Percentiles rank a stretch among this genome's conserved stretches.
These are phyloP conservation scores for Calliopum simillimum DNA, from an alignment of 2,888 invertebrate species.

Conservation along the genomic window DNA sequence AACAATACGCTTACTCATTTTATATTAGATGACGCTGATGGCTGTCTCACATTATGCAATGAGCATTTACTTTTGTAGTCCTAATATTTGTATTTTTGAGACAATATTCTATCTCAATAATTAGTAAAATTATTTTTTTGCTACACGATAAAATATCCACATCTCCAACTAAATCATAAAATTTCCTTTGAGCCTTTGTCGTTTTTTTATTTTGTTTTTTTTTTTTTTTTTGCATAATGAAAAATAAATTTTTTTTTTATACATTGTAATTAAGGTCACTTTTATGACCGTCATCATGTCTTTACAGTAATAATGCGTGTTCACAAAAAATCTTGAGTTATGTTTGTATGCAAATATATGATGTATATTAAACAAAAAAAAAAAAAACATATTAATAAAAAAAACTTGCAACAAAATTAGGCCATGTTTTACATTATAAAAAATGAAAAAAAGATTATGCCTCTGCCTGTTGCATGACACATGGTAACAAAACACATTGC, in stretches of 20 bases:
- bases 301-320: background rate
- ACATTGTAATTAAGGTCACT: conserved; percentile 22
- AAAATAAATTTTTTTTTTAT: conserved; percentile 4
- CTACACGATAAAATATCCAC: too few relatives aligned
- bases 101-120: too few relatives aligned
- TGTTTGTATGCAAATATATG: background rate
- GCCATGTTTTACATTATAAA: background rate
- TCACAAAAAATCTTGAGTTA: background rate
- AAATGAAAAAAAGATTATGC: background rate
- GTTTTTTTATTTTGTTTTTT: too few relatives aligned
- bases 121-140: too few relatives aligned
- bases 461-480: conserved; percentile 19
- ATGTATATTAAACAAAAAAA: background rate
- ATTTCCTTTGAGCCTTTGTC: too few relatives aligned
- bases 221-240: conserved; percentile 5
- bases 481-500: background rate
- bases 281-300: conserved; percentile 1
- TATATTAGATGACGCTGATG: too few relatives aligned
- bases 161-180: too few relatives aligned
- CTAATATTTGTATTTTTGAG: too few relatives aligned
- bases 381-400: background rate
- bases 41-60: too few relatives aligned
- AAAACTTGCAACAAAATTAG: background rate
- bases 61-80: too few relatives aligned
- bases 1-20: too few relatives aligned